These are phyloP conservation scores for Cyclopterus lumpus DNA, from an alignment of 2,797 vertebrate genomes.

Conservation along the genomic window DNA sequence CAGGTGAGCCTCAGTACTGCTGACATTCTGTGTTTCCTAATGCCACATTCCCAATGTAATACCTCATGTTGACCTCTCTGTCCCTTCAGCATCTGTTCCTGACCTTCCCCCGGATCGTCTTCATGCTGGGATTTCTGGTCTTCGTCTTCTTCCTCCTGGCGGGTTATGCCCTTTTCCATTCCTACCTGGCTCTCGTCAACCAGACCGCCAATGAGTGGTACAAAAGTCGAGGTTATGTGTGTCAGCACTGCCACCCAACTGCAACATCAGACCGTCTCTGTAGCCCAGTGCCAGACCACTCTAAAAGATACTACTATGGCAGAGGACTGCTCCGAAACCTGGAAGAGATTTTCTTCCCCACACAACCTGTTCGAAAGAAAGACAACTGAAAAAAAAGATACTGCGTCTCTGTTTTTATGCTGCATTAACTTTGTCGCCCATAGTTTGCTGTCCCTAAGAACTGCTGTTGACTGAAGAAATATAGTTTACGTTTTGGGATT, in stretches of 20 bases:
- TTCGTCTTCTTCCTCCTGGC: slow-evolving; percentile 90
- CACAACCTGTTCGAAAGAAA: slow-evolving; percentile 74
- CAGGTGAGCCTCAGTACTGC: slow-evolving; percentile 82
- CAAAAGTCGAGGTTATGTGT: slow-evolving; percentile 79
- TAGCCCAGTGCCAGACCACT: slow-evolving; percentile 61
- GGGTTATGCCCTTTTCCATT: slow-evolving; percentile 87
- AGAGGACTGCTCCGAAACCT: slow-evolving; percentile 80
- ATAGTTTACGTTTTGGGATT: slow-evolving; percentile 25
- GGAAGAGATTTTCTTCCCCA: slow-evolving; percentile 81
- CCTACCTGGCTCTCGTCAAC: slow-evolving; percentile 90
- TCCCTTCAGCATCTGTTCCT: slow-evolving; percentile 91
- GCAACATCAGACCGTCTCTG: slow-evolving; percentile 45
- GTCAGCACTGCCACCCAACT: slow-evolving; percentile 77
- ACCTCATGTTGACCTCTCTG: background rate
- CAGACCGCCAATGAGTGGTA: slow-evolving; percentile 96
- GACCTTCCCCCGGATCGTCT: slow-evolving; percentile 93
- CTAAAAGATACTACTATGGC: slow-evolving; percentile 79
- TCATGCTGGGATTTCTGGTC: slow-evolving; percentile 93
- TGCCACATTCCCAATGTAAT: background rate
- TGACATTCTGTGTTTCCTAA: background rate
- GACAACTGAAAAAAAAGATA: slow-evolving; percentile 61
- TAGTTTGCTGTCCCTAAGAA: background rate
- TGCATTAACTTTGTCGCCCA: slow-evolving; percentile 17
- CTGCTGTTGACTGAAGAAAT: slow-evolving; percentile 29
- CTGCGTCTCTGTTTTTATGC: background rate